Base-by-base conservation (phyloP, 2,113 vertebrate species). In the Rhinoderma darwinii region DNA sequence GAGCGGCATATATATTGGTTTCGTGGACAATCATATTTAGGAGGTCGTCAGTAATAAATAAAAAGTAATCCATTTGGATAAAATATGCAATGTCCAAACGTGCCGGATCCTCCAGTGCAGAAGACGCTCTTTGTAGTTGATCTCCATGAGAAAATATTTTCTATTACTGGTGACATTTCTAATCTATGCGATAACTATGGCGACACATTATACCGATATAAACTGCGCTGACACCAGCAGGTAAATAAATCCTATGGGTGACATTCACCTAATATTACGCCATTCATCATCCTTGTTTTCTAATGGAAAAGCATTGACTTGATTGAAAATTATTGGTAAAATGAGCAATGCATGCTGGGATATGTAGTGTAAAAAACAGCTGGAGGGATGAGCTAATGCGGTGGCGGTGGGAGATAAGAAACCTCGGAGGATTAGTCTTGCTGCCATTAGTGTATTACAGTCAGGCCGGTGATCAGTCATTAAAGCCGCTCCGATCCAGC, bases 341-440 rank as follows among this genome's bases (percentile, higher is more conserved):
- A 12, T 72, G 18, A 39, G 68, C 18, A 32, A 27, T 20, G 74
- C 74, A 47, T 77, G 74, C 74, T 77, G 44, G 74, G 44, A 77
- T 47, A 47, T 51, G 44, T 77, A 18, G 74, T 77, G 41, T 37
- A 50, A 8, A n/a, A 72, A n/a, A 18, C 74, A 77, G 43, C 43
- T 50, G 68, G 68, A 70, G 9, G 2, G 30, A 15, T 68, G 30
- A 7, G 66, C 66, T 70, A 18, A 37, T 35, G 32, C 11, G 8
- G 4, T 27, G 5, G 15, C 0, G 61, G 56, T n/a, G 32, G 32
- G 35, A 39, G 35, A 61, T 61, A 22, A 72, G 37, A 32, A 41
- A 47, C 22, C 41, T 15, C 43, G 12, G 74, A 27, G 25, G 74
- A 47, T 77, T 18, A 50, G 10, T 32, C 15, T 20, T 1, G 0